Percentiles rank a stretch among this genome's conserved stretches.
Evolutionary conservation across 2,888 invertebrate species (phyloP).

Genomic region (Morinoia aosen): DNA sequence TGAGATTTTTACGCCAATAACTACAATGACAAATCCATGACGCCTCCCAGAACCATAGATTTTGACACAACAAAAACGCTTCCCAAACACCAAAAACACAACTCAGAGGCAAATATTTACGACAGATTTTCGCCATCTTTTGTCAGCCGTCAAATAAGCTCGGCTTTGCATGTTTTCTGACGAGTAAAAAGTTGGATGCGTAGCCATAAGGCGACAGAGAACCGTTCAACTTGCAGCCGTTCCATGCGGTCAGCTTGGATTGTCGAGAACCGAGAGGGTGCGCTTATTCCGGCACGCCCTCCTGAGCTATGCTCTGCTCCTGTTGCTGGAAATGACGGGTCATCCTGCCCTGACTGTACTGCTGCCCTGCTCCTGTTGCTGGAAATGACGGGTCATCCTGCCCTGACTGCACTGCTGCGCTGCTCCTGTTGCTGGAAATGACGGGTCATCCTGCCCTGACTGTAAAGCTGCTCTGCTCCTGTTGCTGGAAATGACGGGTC

Average conservation of each 20-base stretch:
- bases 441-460: not conserved
- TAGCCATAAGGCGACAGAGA: not conserved
- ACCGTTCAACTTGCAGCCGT: not conserved
- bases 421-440: no score
- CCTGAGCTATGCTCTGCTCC: conserved; percentile 28
- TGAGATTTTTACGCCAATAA: no score
- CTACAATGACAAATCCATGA: not conserved
- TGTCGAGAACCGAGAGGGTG: not conserved
- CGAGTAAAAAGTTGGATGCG: not conserved
- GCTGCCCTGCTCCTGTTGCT: not conserved
- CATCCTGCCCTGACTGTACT: not conserved
- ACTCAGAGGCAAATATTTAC: not conserved
- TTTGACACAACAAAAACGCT: not conserved
- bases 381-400: not conserved
- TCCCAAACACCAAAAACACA: not conserved
- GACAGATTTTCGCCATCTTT: not conserved
- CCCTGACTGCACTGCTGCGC: not conserved
- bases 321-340: conserved; percentile 18
- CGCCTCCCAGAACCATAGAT: not conserved
- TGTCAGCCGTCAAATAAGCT: not conserved
- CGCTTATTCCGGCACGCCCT: conserved; percentile 49
- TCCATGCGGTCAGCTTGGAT: not conserved
- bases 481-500: no score
- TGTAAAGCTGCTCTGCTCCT: no score
- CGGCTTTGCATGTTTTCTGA: not conserved